Conservation (phyloP, 2,888 invertebrate genomes). For the Operophtera brumata region DNA sequence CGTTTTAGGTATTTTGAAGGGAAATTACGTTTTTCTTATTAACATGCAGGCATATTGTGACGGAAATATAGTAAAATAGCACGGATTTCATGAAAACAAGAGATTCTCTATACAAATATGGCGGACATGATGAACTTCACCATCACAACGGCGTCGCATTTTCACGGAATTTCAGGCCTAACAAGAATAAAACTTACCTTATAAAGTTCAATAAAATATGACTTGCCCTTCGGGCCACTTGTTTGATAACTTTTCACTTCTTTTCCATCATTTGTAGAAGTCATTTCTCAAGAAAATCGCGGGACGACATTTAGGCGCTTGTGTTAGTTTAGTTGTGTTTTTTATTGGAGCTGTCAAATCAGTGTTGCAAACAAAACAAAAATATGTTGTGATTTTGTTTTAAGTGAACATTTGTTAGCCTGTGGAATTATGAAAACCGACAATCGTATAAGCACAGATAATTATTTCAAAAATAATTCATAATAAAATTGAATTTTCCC, state of each 20-base stretch:
- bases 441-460: neutral
- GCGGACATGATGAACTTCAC: conserved; percentile 72
- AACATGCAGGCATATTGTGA: conserved; percentile 9
- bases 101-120: conserved; percentile 73
- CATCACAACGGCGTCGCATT: conserved; percentile 70
- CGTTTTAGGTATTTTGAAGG: neutral
- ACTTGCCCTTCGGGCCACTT: conserved; percentile 72
- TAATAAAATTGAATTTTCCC: neutral
- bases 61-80: conserved; percentile 34
- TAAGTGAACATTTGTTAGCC: neutral
- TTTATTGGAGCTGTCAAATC: conserved; percentile 76
- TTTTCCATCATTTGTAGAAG: conserved; percentile 80
- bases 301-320: conserved; percentile 81
- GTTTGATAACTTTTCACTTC: conserved; percentile 77
- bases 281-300: conserved; percentile 81
- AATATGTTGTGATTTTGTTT: conserved; percentile 16
- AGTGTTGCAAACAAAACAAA: conserved; percentile 46
- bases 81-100: conserved; percentile 72
- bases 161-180: conserved; percentile 39
- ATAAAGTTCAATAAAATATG: conserved; percentile 76
- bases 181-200: conserved; percentile 69
- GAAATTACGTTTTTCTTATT: neutral
- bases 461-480: neutral
- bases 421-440: conserved; percentile 1
- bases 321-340: too few species aligned